Percentiles rank a stretch among this genome's conserved stretches.
phyloP scores from a whole-genome alignment of 2,888 invertebrate species.

The Agonopterix arenella region DNA sequence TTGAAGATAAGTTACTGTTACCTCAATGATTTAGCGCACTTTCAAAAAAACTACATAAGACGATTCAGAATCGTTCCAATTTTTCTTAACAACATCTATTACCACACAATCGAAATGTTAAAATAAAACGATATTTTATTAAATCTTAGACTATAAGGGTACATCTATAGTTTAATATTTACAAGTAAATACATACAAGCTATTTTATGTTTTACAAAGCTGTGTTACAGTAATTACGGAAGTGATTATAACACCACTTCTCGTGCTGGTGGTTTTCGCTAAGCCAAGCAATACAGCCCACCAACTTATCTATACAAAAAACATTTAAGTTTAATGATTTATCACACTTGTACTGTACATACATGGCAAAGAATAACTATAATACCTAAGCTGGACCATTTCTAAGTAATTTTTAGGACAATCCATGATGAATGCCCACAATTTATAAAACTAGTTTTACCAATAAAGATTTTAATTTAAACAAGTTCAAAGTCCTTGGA shows the following conservation, averaged over 20 bases:
- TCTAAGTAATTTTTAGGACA: slow-evolving; percentile 6
- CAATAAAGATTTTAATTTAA: not conserved
- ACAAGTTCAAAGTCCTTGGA: slow-evolving; percentile 9
- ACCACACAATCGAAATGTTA: slow-evolving; percentile 36
- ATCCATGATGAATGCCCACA: slow-evolving; percentile 2
- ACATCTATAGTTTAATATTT: slow-evolving; percentile 46
- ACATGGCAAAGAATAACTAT: slow-evolving; percentile 53
- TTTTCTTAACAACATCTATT: slow-evolving; percentile 31
- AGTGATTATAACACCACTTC: slow-evolving; percentile 72
- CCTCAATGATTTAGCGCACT: slow-evolving; percentile 47
- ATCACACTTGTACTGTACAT: slow-evolving; percentile 67
- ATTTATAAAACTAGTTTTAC: not conserved
- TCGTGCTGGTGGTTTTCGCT: slow-evolving; percentile 26
- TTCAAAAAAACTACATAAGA: slow-evolving; percentile 38
- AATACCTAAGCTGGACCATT: slow-evolving; percentile 30
- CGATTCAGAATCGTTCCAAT: slow-evolving; percentile 62
- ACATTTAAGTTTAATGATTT: slow-evolving; percentile 27
- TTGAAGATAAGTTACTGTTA: slow-evolving; percentile 48
- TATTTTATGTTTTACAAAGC: slow-evolving; percentile 39
- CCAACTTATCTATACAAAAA: slow-evolving; percentile 29
- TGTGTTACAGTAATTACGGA: slow-evolving; percentile 38
- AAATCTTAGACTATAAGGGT: slow-evolving; percentile 35
- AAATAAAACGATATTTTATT: slow-evolving; percentile 51
- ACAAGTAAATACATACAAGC: slow-evolving; percentile 56
- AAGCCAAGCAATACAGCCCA: slow-evolving; percentile 37